phyloP scores from a whole-genome alignment of 2,888 invertebrate species.

The Zaprionus obscuricornis region DNA sequence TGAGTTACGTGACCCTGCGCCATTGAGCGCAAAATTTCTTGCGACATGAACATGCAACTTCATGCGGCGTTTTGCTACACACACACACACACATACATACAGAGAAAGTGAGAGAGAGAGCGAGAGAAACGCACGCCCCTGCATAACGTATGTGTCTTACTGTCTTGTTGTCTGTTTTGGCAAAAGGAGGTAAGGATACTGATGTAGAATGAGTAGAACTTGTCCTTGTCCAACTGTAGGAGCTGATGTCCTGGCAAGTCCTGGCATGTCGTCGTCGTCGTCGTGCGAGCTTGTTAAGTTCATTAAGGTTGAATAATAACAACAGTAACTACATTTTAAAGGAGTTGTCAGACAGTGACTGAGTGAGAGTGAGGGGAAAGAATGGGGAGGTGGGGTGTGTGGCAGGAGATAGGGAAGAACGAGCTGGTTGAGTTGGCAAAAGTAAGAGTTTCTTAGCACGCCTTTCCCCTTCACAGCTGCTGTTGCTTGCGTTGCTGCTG shows the following conservation, averaged over 20 bases:
- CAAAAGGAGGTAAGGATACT: too few species aligned
- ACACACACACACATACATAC: slow-evolving; percentile 33
- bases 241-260: slow-evolving; percentile 19
- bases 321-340: slow-evolving; percentile 80
- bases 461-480: neutral
- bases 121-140: slow-evolving; percentile 9
- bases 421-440: neutral
- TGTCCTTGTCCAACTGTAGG: slow-evolving; percentile 46
- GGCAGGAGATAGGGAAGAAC: too few species aligned
- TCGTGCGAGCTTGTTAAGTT: slow-evolving; percentile 77
- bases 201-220: slow-evolving; percentile 47
- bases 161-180: slow-evolving; percentile 17
- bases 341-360: slow-evolving; percentile 63
- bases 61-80: slow-evolving; percentile 24
- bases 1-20: slow-evolving; percentile 76
- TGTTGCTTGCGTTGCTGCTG: too few species aligned
- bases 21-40: slow-evolving; percentile 71
- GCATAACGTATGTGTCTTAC: slow-evolving; percentile 34
- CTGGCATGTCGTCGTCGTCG: slow-evolving; percentile 36
- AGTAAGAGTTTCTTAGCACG: too few species aligned
- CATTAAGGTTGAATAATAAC: slow-evolving; percentile 79
- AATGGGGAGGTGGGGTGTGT: too few species aligned
- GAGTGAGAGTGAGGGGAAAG: too few species aligned
- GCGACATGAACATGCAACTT: slow-evolving; percentile 73
- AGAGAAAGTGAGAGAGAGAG: too few species aligned